Evolutionary conservation across 2,113 vertebrate species (phyloP).

Genomic region (Motacilla tschutschensis): DNA sequence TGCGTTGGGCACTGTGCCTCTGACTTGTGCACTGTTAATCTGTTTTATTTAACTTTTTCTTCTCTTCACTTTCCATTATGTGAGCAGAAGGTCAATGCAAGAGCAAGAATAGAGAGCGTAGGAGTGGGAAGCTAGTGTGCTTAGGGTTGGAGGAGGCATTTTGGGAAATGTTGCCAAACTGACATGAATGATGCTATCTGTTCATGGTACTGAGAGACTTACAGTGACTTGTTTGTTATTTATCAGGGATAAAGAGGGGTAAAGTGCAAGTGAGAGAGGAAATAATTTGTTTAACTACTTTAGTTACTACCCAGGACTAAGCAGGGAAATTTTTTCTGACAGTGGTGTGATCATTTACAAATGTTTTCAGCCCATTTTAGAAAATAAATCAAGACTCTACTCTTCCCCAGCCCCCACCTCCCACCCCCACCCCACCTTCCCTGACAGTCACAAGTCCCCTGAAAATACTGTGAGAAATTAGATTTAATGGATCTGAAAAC

Average conservation of each 20-base stretch:
- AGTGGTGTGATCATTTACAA: background rate
- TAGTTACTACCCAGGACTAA: background rate
- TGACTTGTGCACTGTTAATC: constrained; percentile 41
- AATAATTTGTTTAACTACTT: constrained; percentile 27
- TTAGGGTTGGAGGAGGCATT: constrained; percentile 47
- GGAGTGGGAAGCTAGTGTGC: constrained; percentile 55
- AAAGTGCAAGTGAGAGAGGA: background rate
- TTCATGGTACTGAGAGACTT: constrained; percentile 18
- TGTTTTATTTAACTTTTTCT: constrained; percentile 53
- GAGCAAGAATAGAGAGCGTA: constrained; percentile 53
- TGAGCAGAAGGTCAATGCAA: constrained; percentile 57
- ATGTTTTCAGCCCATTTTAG: background rate
- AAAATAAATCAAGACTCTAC: background rate
- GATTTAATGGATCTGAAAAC: background rate
- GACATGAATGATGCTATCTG: constrained; percentile 46
- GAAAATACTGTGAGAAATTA: background rate
- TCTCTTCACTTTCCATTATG: constrained; percentile 60
- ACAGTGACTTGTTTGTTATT: constrained; percentile 34
- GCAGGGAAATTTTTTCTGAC: background rate
- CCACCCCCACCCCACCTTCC: background rate
- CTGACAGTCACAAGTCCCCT: background rate
- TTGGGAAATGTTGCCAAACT: constrained; percentile 49
- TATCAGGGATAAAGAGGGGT: constrained; percentile 6
- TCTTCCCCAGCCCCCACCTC: background rate
- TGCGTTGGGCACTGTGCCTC: constrained; percentile 41